A percentile compares a stretch with the other conserved stretches of the same genome.
These are phyloP conservation scores for Nasonovia ribisnigri DNA, from an alignment of 2,888 invertebrate genomes.

Conservation along the genomic window DNA sequence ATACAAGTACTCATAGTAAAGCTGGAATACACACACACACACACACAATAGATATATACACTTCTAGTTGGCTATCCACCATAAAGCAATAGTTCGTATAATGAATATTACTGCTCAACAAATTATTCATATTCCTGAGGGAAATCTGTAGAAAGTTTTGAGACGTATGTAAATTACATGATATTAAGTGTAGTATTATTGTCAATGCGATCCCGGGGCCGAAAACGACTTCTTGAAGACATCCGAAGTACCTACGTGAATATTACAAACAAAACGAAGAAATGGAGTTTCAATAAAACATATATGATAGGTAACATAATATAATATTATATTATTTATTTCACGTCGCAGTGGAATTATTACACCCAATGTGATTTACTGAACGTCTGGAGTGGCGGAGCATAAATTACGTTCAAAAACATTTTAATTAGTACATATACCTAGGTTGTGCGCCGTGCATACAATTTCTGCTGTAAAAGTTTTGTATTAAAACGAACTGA, in stretches of 20 bases:
- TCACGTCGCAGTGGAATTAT: neutral
- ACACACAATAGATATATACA: neutral
- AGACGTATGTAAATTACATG: slow-evolving; percentile 40
- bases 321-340: slow-evolving; percentile 7
- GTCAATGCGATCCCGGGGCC: neutral
- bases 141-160: slow-evolving; percentile 54
- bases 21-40: neutral
- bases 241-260: neutral
- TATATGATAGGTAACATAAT: no score
- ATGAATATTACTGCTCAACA: neutral
- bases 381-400: neutral
- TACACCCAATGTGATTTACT: neutral
- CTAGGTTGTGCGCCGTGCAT: neutral
- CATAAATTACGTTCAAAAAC: slow-evolving; percentile 2
- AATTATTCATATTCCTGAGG: slow-evolving; percentile 42
- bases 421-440: slow-evolving; percentile 6
- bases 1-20: neutral
- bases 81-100: slow-evolving; percentile 19
- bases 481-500: neutral
- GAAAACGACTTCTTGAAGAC: neutral
- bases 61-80: neutral
- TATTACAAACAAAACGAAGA: neutral
- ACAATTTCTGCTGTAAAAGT: neutral
- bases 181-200: slow-evolving; percentile 44
- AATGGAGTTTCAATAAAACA: neutral